These are phyloP conservation scores for Sinentomon sp. DNA, from an alignment of 2,888 invertebrate species.

Conservation along the genomic window DNA sequence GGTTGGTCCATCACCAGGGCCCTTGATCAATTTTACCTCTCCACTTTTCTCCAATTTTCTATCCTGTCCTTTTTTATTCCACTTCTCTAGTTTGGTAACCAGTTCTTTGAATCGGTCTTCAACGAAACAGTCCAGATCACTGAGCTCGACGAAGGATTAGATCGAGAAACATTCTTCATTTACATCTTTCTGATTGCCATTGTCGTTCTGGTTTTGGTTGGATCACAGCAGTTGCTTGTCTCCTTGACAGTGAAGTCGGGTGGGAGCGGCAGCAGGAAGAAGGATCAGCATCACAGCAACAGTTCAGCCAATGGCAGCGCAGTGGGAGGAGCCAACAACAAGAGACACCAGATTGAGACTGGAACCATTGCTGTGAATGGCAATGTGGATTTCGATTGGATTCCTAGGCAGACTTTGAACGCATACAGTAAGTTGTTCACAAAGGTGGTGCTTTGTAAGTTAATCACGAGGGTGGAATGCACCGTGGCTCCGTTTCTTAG, in stretches of 20 bases:
- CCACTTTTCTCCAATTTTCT: no score
- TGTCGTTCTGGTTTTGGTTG: conserved; percentile 54
- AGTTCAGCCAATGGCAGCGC: neutral
- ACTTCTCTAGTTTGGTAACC: conserved; percentile 28
- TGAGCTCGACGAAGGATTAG: conserved; percentile 86
- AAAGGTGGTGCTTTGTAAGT: no score
- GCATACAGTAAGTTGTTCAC: no score
- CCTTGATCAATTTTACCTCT: no score
- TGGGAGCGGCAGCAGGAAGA: conserved; percentile 36
- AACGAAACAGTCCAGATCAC: conserved; percentile 90
- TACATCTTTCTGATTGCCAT: conserved; percentile 82
- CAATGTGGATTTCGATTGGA: conserved; percentile 94
- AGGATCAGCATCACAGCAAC: conserved; percentile 15
- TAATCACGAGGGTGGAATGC: no score
- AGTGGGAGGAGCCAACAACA: conserved; percentile 5
- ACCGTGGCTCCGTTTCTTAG: no score
- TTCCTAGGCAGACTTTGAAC: conserved; percentile 59
- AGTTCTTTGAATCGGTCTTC: conserved; percentile 67
- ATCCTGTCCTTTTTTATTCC: neutral
- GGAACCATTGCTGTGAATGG: conserved; percentile 65
- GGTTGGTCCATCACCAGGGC: no score
- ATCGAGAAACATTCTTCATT: conserved; percentile 95
- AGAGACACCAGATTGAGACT: conserved; percentile 41
- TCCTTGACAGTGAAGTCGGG: no score
- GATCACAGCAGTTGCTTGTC: conserved; percentile 62